Percentiles rank a stretch among this genome's conserved stretches.
Evolutionary conservation across 2,797 vertebrate species (phyloP).

Genomic region (Trachops cirrhosus): DNA sequence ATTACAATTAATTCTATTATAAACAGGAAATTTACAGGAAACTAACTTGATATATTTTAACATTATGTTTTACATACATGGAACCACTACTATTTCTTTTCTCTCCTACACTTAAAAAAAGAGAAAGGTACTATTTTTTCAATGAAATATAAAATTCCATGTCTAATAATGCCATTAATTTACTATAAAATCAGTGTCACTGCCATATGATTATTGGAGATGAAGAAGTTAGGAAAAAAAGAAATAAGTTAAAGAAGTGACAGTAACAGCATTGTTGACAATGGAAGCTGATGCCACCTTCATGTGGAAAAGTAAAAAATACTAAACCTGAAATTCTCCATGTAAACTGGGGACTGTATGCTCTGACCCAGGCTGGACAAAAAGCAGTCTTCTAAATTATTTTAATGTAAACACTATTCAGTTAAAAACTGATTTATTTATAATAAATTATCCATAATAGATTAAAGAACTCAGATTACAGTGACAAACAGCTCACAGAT

Average conservation of each 20-base stretch:
- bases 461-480: background rate
- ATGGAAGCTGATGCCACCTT: background rate
- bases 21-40: constrained; percentile 6
- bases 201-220: background rate
- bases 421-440: constrained; percentile 5
- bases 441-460: background rate
- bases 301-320: background rate
- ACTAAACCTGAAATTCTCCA: background rate
- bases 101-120: constrained; percentile 24
- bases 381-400: background rate
- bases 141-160: background rate
- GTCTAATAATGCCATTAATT: background rate
- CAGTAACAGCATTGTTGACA: background rate
- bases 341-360: background rate
- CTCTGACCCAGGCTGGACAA: background rate
- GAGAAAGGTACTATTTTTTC: background rate
- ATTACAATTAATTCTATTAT: background rate
- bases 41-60: constrained; percentile 14
- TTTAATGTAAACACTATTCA: background rate
- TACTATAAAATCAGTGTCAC: background rate
- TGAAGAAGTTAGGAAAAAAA: background rate
- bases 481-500: background rate
- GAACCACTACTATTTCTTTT: constrained; percentile 45
- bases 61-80: constrained; percentile 39
- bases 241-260: background rate